A percentile compares a stretch with the other conserved stretches of the same genome.
phyloP scores from a whole-genome alignment of 2,113 vertebrate species.

The Ptilorrhoa leucosticta region DNA sequence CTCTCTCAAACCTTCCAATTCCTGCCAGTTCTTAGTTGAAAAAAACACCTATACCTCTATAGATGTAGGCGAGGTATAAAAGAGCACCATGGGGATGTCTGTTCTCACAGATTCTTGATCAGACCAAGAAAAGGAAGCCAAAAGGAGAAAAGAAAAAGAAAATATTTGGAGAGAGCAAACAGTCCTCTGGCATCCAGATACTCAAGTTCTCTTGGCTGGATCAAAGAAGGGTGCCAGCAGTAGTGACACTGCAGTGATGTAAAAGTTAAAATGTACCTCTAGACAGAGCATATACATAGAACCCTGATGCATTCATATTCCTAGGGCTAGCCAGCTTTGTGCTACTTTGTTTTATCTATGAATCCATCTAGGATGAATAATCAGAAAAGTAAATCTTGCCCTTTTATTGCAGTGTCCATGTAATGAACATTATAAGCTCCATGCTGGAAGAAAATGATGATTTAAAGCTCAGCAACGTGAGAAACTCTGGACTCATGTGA shows the following conservation, averaged over 20 bases:
- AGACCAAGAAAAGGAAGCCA: not conserved
- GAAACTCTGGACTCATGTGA: not conserved
- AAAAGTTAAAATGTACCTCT: not conserved
- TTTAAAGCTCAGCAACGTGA: not conserved
- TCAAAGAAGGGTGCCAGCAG: not conserved
- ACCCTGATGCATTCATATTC: not conserved
- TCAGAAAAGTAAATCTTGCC: not conserved
- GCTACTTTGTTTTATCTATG: not conserved
- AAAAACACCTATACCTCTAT: not conserved
- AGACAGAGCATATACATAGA: not conserved
- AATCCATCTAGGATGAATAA: not conserved
- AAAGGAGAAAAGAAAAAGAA: not conserved
- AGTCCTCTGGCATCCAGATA: not conserved
- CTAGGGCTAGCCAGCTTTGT: not conserved
- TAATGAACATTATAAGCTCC: not conserved
- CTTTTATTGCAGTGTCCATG: not conserved
- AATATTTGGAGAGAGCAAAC: not conserved
- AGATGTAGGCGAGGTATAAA: not conserved
- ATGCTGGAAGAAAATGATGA: not conserved
- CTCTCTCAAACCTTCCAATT: not conserved
- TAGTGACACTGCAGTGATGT: not conserved
- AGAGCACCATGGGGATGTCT: not conserved
- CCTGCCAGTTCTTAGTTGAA: not conserved
- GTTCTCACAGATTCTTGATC: not conserved
- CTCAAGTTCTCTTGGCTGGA: not conserved